Evolutionary conservation across 1,140 invertebrate genomes (phyloP).

Genomic region (Araneus ventricosus): DNA sequence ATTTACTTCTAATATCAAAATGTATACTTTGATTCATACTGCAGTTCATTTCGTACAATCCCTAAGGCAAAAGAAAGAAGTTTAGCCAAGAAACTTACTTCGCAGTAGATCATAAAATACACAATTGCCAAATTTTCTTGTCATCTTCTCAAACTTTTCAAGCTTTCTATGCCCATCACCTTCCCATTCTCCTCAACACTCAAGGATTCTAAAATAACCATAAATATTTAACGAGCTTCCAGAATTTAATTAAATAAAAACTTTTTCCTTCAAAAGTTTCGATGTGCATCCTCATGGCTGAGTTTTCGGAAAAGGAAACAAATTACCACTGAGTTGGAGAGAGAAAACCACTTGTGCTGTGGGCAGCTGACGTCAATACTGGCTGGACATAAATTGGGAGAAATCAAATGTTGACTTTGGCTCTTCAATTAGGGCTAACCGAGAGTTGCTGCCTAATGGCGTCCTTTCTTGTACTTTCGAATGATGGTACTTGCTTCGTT

Average conservation of each 20-base stretch:
- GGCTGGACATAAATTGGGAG: not conserved
- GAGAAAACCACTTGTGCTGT: not conserved
- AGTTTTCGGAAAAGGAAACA: not conserved
- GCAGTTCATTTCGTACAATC: too few relatives aligned
- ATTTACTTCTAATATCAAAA: too few relatives aligned
- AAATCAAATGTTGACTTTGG: conserved; percentile 17
- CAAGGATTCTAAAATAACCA: not conserved
- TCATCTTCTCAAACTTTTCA: not conserved
- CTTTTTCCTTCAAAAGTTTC: not conserved
- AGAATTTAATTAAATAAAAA: conserved; percentile 13
- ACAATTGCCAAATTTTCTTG: not conserved
- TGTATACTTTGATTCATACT: too few relatives aligned
- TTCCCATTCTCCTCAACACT: not conserved
- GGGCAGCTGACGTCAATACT: not conserved
- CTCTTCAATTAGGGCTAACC: not conserved
- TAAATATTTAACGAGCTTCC: conserved; percentile 14
- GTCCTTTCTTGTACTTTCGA: not conserved
- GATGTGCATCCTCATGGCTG: not conserved
- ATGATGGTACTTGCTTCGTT: not conserved
- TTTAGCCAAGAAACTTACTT: not conserved
- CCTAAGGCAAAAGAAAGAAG: too few relatives aligned
- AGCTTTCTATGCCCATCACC: not conserved
- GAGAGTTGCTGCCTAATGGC: not conserved
- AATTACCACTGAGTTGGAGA: not conserved
- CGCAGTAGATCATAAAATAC: not conserved